Conservation (phyloP, 2,113 vertebrate genomes). For the Hydrochoerus hydrochaeris region DNA sequence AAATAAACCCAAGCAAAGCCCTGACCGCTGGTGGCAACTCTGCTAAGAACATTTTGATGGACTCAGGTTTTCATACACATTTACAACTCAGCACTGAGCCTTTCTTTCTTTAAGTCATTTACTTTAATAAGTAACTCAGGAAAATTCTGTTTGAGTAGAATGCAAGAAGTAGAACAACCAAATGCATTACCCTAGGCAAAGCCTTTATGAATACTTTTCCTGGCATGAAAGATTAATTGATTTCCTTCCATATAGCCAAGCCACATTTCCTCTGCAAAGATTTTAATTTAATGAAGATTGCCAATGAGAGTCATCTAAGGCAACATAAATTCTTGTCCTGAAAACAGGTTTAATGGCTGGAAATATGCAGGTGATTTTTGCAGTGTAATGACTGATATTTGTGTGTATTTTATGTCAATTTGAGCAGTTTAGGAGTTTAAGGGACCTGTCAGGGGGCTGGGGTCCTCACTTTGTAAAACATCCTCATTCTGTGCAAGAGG, state of each 20-base stretch:
- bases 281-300: neutral
- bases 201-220: neutral
- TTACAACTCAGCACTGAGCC: neutral
- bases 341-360: neutral
- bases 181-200: neutral
- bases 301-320: neutral
- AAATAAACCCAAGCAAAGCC: neutral
- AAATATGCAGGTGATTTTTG: neutral
- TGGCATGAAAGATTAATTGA: neutral
- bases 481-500: too few species aligned
- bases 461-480: too few species aligned
- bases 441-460: too few species aligned
- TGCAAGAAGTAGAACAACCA: neutral
- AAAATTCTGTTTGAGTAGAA: neutral
- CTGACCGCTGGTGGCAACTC: neutral
- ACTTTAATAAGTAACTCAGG: neutral
- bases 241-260: neutral
- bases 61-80: neutral
- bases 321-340: neutral
- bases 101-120: neutral
- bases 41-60: neutral
- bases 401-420: too few species aligned
- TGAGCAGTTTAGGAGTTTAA: too few species aligned
- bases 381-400: neutral
- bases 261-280: neutral